These are phyloP conservation scores for Piscicola geometra DNA, from an alignment of 2,888 invertebrate genomes.

Conservation along the genomic window DNA sequence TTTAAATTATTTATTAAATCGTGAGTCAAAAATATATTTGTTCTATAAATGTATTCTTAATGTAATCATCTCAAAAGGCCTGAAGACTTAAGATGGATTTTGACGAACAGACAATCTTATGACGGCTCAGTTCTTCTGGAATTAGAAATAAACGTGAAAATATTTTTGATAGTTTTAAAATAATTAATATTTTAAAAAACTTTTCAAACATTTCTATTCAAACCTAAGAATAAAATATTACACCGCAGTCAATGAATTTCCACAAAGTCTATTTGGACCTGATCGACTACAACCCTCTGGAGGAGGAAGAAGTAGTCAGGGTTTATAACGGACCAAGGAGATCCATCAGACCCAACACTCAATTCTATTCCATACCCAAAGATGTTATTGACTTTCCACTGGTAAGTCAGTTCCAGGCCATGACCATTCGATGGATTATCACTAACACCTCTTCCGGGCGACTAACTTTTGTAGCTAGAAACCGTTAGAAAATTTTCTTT, in stretches of 20 bases:
- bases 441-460: constrained; percentile 50
- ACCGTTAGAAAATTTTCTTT: too few species aligned
- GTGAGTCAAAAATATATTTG: not conserved
- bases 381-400: constrained; percentile 86
- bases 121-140: not conserved
- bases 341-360: constrained; percentile 31
- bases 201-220: too few species aligned
- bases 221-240: too few species aligned
- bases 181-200: too few species aligned
- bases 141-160: constrained; percentile 20
- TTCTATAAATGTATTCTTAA: not conserved
- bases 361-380: constrained; percentile 56
- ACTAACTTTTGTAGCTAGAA: constrained; percentile 50
- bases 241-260: constrained; percentile 18
- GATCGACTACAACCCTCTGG: constrained; percentile 52
- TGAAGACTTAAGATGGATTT: constrained; percentile 30
- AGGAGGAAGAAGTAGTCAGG: constrained; percentile 49
- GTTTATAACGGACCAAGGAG: constrained; percentile 45
- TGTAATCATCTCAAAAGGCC: not conserved
- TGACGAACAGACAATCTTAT: constrained; percentile 17
- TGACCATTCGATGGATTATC: constrained; percentile 53
- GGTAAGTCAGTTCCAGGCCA: constrained; percentile 63
- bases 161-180: not conserved
- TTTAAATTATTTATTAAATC: not conserved
- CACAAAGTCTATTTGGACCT: constrained; percentile 49